Evolutionary conservation across 2,113 vertebrate species (phyloP), one percentile per base, ranked within the genome.

Genomic region (Aegypius monachus): DNA sequence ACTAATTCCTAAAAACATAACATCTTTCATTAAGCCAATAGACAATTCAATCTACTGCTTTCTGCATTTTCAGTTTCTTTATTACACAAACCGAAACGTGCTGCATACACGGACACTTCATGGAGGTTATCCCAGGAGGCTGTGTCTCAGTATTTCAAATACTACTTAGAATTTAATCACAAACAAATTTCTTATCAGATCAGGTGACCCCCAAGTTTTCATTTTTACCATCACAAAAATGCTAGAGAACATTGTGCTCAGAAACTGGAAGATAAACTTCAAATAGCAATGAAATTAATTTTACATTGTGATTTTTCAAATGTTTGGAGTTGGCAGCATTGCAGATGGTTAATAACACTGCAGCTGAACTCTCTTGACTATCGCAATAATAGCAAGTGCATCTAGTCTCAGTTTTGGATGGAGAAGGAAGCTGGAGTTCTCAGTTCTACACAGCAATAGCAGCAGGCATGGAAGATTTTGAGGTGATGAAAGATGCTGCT

Each of bases 401-500:
- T 56, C 17, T 15, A 83, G 38, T 34, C 55, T 36, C 48, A 17
- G 13, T 48, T 96, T 87, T 27, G 56, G 47, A 34, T 78, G 17
- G 11, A 55, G 9, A 1, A 84, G 23, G 65, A 81, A 79, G 47
- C 2, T 72, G 34, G 10, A 94, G 45, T 32, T 94, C 83, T 93
- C 62, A 52, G 38, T 10, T 13, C 29, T 20, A 59, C 27, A 52
- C 6, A 68, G 62, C 53, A 94, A n/a, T 3, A 75, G 61, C 81
- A 94, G 32, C 42, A 92, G 13, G 21, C 34, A 88, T 7, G 12
- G 17, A 3, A 11, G 17, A 66, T 75, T 83, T 6, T 59, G 40
- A 92, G 45, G 65, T 81, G 82, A 81, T 61, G 13, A 79, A 94
- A 89, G 68, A 95, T 87, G n/a, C 63, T 90, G 59, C 89, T 95